A percentile compares a stretch with the other conserved stretches of the same genome.
phyloP scores from a whole-genome alignment of 2,888 invertebrate species.

The Alentia gelatinosa region DNA sequence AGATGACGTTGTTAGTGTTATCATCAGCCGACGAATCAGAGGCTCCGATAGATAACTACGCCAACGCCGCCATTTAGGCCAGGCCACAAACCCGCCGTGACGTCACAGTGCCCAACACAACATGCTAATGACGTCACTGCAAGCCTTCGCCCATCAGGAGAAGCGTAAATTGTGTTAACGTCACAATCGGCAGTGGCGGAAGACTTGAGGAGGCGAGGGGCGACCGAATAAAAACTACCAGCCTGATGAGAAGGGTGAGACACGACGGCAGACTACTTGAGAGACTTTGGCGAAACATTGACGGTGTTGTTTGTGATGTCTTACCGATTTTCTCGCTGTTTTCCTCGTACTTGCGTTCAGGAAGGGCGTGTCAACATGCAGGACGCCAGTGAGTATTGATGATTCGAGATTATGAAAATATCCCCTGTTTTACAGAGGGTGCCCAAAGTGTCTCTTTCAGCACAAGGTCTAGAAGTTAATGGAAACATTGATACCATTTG shows the following conservation, averaged over 20 bases:
- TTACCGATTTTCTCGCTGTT: neutral
- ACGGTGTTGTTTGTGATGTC: neutral
- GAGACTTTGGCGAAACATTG: neutral
- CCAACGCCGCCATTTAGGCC: neutral
- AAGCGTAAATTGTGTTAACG: neutral
- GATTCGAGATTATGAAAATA: too few species aligned
- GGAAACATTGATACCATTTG: too few species aligned
- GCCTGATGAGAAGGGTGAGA: neutral
- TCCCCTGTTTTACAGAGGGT: too few species aligned
- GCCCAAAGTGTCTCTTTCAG: too few species aligned
- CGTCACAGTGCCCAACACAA: too few species aligned
- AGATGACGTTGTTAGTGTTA: neutral
- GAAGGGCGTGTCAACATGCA: too few species aligned
- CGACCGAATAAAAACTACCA: neutral
- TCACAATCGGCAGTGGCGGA: conserved; percentile 1
- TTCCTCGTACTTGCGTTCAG: too few species aligned
- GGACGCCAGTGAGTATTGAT: too few species aligned
- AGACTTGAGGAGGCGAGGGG: too few species aligned
- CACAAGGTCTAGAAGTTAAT: too few species aligned
- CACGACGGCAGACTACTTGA: neutral
- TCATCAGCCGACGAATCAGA: neutral
- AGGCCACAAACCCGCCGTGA: neutral
- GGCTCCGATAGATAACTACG: neutral
- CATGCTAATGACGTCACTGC: neutral
- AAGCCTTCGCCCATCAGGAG: neutral